These are phyloP conservation scores for Halcyon senegalensis DNA, from an alignment of 2,113 vertebrate species.

Conservation along the genomic window DNA sequence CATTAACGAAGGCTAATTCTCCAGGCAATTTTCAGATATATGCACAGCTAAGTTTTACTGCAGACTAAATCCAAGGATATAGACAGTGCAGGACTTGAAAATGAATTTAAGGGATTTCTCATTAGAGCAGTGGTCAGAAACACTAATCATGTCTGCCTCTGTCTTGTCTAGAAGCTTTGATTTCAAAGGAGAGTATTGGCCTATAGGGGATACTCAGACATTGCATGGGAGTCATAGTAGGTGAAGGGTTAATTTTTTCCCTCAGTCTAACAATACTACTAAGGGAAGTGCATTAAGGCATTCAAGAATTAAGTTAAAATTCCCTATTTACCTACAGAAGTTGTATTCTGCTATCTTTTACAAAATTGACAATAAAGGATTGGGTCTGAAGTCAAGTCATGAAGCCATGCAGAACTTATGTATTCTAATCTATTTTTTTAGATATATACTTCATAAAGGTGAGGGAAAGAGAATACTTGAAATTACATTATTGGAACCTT, in stretches of 20 bases:
- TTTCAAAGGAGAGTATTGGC: neutral
- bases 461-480: neutral
- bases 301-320: neutral
- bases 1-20: neutral
- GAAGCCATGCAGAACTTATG: neutral
- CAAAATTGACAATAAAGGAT: accelerated
- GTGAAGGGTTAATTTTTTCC: neutral
- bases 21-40: neutral
- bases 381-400: neutral
- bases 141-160: neutral
- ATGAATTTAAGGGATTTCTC: neutral
- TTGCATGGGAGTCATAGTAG: accelerated
- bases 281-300: neutral
- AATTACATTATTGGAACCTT: neutral
- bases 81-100: neutral
- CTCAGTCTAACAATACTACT: neutral
- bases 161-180: neutral
- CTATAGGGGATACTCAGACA: neutral
- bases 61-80: neutral
- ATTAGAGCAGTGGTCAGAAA: neutral
- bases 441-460: neutral
- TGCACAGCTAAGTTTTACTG: neutral
- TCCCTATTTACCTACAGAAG: neutral
- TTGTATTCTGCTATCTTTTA: neutral
- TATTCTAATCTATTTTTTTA: neutral